Percentiles rank a stretch among this genome's conserved stretches.
phyloP scores from a whole-genome alignment of 2,113 vertebrate genomes.

The Hemibagrus wyckioides region DNA sequence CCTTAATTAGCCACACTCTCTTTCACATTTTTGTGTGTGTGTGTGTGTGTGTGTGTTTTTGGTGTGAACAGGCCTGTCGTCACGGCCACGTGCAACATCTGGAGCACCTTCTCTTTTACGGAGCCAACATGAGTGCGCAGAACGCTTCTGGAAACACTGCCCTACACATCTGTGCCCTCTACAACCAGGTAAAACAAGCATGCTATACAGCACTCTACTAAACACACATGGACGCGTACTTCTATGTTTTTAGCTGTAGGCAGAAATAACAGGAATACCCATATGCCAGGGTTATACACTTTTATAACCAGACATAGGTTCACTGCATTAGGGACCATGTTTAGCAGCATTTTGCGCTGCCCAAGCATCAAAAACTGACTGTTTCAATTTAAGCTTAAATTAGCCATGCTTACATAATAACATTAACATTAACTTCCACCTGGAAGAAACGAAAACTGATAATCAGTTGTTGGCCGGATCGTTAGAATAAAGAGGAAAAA shows the following conservation, averaged over 20 bases:
- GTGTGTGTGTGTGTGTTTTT: constrained; percentile 46
- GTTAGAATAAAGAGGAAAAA: background rate
- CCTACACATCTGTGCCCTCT: constrained; percentile 93
- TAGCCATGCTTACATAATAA: background rate
- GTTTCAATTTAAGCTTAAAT: background rate
- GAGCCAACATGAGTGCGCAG: constrained; percentile 90
- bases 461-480: background rate
- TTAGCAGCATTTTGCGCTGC: background rate
- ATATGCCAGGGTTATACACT: background rate
- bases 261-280: background rate
- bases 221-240: background rate
- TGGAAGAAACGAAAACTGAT: background rate
- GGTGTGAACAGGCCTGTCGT: constrained; percentile 83
- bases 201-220: background rate
- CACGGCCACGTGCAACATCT: constrained; percentile 95
- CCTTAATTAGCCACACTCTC: background rate
- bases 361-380: background rate
- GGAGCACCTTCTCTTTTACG: constrained; percentile 96
- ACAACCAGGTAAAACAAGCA: constrained; percentile 85
- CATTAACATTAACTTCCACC: background rate
- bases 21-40: background rate
- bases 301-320: background rate
- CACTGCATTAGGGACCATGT: background rate
- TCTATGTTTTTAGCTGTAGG: background rate
- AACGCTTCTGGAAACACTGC: constrained; percentile 95